Evolutionary conservation across 2,797 vertebrate genomes (phyloP).

Genomic region (Myotis findleyi): DNA sequence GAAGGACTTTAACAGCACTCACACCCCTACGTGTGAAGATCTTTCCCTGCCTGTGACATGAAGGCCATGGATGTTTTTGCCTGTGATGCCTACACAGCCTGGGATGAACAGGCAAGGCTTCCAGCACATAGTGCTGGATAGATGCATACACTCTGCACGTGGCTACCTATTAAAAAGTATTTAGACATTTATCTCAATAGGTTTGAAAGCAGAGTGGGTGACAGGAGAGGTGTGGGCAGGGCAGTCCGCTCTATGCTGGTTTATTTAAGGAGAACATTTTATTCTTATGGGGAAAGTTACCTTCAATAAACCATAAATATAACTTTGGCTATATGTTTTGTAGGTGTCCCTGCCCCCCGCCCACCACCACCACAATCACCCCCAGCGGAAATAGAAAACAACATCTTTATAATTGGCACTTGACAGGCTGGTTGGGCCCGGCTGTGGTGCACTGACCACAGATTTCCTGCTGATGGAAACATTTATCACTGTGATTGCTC

Average conservation of each 20-base stretch:
- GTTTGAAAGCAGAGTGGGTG: neutral
- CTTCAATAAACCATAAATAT: slow-evolving; percentile 57
- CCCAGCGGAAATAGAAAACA: slow-evolving; percentile 83
- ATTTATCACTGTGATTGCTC: slow-evolving; percentile 90
- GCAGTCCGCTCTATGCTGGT: slow-evolving; percentile 46
- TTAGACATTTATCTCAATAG: slow-evolving; percentile 17
- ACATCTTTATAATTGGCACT: slow-evolving; percentile 90
- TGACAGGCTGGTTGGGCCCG: slow-evolving; percentile 88
- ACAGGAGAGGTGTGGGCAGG: slow-evolving; percentile 47
- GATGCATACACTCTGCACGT: accelerated
- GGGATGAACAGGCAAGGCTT: neutral
- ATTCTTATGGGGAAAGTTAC: slow-evolving; percentile 70
- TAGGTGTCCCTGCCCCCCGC: neutral
- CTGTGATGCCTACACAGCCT: neutral
- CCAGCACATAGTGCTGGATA: neutral
- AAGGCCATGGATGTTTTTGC: neutral
- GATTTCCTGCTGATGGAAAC: slow-evolving; percentile 89
- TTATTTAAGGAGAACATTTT: slow-evolving; percentile 59
- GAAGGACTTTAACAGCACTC: neutral
- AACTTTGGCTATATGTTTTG: slow-evolving; percentile 55
- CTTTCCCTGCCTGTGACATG: neutral
- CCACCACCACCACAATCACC: neutral
- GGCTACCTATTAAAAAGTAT: slow-evolving; percentile 46
- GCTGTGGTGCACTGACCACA: slow-evolving; percentile 88
- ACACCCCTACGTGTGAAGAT: neutral